phyloP scores from a whole-genome alignment of 2,797 vertebrate genomes.

The Sebastes vulpes region DNA sequence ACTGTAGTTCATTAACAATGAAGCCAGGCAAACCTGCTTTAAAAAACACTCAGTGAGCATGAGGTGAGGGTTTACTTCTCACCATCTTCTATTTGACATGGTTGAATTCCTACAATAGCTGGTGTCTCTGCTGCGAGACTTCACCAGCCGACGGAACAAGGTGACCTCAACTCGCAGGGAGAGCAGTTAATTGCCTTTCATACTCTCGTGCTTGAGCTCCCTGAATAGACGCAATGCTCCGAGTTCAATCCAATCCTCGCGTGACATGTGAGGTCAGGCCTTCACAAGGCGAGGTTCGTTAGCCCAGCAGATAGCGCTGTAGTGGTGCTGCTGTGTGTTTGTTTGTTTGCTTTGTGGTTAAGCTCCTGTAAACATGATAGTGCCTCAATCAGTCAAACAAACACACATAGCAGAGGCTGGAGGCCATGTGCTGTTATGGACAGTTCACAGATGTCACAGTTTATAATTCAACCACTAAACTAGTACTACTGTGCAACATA shows the following conservation, averaged over 20 bases:
- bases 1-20: background rate
- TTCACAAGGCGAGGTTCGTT: conserved; percentile 34
- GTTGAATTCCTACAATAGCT: conserved; percentile 32
- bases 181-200: conserved; percentile 74
- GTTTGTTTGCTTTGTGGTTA: background rate
- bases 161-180: conserved; percentile 71
- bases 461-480: background rate
- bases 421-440: background rate
- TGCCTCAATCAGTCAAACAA: background rate
- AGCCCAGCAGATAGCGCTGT: conserved; percentile 17
- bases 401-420: background rate
- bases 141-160: conserved; percentile 64
- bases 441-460: background rate
- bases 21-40: background rate
- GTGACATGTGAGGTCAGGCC: conserved; percentile 58
- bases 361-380: conserved; percentile 20
- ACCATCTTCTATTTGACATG: conserved; percentile 6
- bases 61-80: background rate
- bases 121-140: conserved; percentile 29
- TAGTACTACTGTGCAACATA: background rate
- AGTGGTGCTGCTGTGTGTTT: background rate
- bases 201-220: conserved; percentile 35
- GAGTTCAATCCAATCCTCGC: conserved; percentile 55
- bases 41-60: background rate
- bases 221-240: conserved; percentile 53